Conservation (phyloP, 1,140 invertebrate species). For the Diorhabda elongata region DNA sequence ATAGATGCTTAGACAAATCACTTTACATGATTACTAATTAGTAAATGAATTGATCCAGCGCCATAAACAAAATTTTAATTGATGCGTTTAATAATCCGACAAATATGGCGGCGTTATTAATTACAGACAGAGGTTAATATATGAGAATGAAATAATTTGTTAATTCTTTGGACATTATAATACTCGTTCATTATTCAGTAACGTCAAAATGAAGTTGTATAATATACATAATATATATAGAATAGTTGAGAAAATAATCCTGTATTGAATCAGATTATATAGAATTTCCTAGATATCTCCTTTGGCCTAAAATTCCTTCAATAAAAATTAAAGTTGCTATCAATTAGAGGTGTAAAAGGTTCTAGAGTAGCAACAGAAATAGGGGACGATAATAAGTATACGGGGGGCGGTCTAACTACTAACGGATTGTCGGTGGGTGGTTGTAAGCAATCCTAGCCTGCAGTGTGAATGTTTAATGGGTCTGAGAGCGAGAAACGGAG, state of each 20-base stretch:
- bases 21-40: slow-evolving; percentile 3
- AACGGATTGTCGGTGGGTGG: slow-evolving; percentile 5
- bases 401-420: neutral
- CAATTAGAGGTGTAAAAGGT: slow-evolving; percentile 12
- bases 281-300: too few relatives aligned
- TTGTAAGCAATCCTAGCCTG: slow-evolving; percentile 34
- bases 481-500: slow-evolving; percentile 40
- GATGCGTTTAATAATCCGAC: neutral
- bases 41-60: neutral
- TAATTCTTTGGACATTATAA: too few relatives aligned
- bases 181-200: too few relatives aligned
- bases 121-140: neutral
- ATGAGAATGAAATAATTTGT: too few relatives aligned
- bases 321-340: slow-evolving; percentile 5
- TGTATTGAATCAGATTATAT: too few relatives aligned
- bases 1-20: neutral
- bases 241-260: too few relatives aligned
- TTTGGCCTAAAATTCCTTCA: neutral
- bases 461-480: slow-evolving; percentile 46
- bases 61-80: slow-evolving; percentile 3
- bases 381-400: slow-evolving; percentile 6
- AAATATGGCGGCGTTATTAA: neutral
- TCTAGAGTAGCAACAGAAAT: neutral
- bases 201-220: too few relatives aligned
- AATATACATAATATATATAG: too few relatives aligned